Evolutionary conservation across 2,888 invertebrate species (phyloP).

Genomic region (Osedax frankpressi): DNA sequence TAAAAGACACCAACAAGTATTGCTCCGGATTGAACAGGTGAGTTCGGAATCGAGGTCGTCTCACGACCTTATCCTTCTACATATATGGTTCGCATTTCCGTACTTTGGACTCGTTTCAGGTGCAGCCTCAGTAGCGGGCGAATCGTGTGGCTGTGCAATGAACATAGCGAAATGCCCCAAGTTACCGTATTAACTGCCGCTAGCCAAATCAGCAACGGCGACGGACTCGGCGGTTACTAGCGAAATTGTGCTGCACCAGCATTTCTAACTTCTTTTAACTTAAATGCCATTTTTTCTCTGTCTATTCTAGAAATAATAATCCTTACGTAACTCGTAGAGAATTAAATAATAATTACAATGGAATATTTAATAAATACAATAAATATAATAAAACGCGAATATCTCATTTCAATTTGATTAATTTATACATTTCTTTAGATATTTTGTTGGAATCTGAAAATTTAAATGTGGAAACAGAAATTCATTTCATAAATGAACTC

Average conservation of each 20-base stretch:
- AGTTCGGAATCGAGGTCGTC: too few relatives aligned
- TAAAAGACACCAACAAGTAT: background rate
- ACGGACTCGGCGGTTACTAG: background rate
- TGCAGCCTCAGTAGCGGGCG: constrained; percentile 38
- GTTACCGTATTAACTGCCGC: constrained; percentile 30
- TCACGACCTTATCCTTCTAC: too few relatives aligned
- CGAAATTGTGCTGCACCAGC: too few relatives aligned
- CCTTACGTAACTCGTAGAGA: too few relatives aligned
- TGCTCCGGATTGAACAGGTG: background rate
- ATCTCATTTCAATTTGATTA: background rate
- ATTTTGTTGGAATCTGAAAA: background rate
- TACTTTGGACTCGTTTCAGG: too few relatives aligned
- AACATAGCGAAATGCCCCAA: constrained; percentile 33
- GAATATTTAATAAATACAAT: too few relatives aligned
- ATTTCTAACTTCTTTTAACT: too few relatives aligned
- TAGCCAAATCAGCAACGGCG: background rate
- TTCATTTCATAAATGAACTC: background rate
- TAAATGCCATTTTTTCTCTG: too few relatives aligned
- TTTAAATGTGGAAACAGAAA: background rate
- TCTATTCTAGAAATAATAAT: too few relatives aligned
- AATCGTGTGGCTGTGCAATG: constrained; percentile 35
- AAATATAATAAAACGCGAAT: too few relatives aligned
- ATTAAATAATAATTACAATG: too few relatives aligned
- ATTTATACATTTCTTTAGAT: background rate
- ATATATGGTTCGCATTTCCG: too few relatives aligned